A percentile compares a stretch with the other conserved stretches of the same genome.
These are phyloP conservation scores for Montipora efflorescens DNA, from an alignment of 64 coral and sea anemone species.

Conservation along the genomic window DNA sequence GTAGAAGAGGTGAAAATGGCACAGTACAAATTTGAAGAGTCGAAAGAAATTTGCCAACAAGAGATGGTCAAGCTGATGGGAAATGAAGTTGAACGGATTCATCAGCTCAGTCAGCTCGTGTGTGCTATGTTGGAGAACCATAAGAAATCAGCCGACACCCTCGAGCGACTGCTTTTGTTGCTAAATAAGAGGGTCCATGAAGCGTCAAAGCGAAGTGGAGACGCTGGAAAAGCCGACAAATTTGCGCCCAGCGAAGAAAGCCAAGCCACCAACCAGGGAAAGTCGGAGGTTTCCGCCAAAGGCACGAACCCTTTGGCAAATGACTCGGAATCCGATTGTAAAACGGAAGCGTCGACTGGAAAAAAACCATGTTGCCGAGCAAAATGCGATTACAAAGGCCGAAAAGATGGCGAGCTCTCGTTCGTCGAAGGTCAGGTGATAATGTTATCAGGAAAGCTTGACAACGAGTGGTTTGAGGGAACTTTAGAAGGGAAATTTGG, in stretches of 20 bases:
- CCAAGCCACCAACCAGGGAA: slow-evolving; percentile 15
- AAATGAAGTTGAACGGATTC: slow-evolving; percentile 89
- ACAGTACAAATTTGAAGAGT: slow-evolving; percentile 94
- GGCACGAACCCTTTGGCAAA: slow-evolving; percentile 87
- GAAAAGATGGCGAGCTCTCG: slow-evolving; percentile 84
- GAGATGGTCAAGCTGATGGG: slow-evolving; percentile 74
- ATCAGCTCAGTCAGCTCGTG: slow-evolving; percentile 84
- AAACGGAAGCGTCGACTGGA: slow-evolving; percentile 1
- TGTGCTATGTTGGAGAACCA: slow-evolving; percentile 88
- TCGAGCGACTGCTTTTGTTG: slow-evolving; percentile 74
- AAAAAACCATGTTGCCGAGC: slow-evolving; percentile 79
- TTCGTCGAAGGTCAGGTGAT: slow-evolving; percentile 79
- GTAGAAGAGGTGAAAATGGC: slow-evolving; percentile 91
- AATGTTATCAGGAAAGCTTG: slow-evolving; percentile 65
- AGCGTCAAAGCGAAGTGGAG: slow-evolving; percentile 53
- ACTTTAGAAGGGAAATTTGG: slow-evolving; percentile 88
- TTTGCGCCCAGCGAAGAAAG: not conserved
- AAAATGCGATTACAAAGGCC: slow-evolving; percentile 75
- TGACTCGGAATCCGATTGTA: slow-evolving; percentile 48
- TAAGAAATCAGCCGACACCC: slow-evolving; percentile 91
- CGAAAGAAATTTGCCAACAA: slow-evolving; percentile 73
- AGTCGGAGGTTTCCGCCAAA: slow-evolving; percentile 76
- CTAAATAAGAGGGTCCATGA: slow-evolving; percentile 81
- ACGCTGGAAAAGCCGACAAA: slow-evolving; percentile 15
- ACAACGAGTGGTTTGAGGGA: slow-evolving; percentile 77